Base-by-base conservation (phyloP, 64 coral and sea anemone genomes). In the Montipora capricornis region DNA sequence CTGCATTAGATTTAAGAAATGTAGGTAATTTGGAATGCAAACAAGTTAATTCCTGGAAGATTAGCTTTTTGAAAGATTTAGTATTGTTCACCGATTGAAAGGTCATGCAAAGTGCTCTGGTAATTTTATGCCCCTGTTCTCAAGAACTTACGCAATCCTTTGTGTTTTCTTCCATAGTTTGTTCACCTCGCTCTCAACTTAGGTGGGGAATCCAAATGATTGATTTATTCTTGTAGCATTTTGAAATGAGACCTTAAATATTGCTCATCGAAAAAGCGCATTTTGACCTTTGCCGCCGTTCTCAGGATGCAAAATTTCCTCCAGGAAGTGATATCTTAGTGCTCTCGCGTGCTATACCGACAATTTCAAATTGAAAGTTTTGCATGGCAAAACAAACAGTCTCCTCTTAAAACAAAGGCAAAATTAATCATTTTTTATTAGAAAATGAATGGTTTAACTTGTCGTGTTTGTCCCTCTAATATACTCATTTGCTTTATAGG, bases 121-220 rank as follows among this genome's bases (percentile, higher is more conserved):
- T 73, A 4, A 8, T 19, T 45, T 48, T 86, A 20, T 64, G 45
- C 62, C 46, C 44, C 37, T 61, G 5, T 84, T 1, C 15, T 12
- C 68, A 12, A 86, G 64, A 70, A 7, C 47, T 84, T 19, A 47
- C 60, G 44, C 64, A 6, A n/a, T 14, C n/a, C 48, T 51, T 86
- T 86, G 82, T 52, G 66, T 71, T 17, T 73, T 84, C 81, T 11
- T 73, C 50, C 44, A 73, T 48, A 71, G 82, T 86, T 46, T 20
- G 1, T 3, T 16, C 19, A 52, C 49, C 46, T 46, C 48, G 4
- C 67, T 14, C 3, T 49, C 11, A 57, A 11, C 8, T 68, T 45
- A 44, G 5, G 14, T 45, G 53, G 3, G 47, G 44, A 84, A 84
- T 68, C 82, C 8, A 86, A 86, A n/a, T 50, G 46, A 49, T 29